A percentile compares a stretch with the other conserved stretches of the same genome.
These are phyloP conservation scores for Carassius gibelio DNA, from an alignment of 2,113 vertebrate species.

Conservation along the genomic window DNA sequence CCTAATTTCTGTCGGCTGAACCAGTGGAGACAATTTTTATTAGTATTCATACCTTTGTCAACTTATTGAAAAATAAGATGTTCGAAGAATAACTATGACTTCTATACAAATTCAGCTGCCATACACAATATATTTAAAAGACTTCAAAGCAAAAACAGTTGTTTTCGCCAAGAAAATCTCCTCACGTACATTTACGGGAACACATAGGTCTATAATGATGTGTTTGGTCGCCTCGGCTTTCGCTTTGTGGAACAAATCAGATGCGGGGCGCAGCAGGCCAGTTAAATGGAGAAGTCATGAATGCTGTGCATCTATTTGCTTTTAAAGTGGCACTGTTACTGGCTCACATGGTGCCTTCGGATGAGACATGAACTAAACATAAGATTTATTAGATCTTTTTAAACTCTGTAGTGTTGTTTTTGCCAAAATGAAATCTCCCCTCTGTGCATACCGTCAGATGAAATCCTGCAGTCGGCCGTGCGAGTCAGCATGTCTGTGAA, in stretches of 20 bases:
- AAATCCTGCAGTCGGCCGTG: neutral
- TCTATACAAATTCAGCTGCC: too few relatives aligned
- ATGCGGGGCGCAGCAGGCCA: neutral
- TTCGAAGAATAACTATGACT: too few relatives aligned
- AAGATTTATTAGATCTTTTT: neutral
- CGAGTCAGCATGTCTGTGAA: neutral
- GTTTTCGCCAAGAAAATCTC: neutral
- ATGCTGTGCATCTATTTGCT: neutral
- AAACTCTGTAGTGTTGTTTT: neutral
- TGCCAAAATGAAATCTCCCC: neutral
- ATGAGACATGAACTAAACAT: too few relatives aligned
- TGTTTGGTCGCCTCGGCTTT: conserved; percentile 5
- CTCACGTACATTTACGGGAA: conserved; percentile 9
- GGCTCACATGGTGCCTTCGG: neutral
- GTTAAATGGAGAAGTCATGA: neutral
- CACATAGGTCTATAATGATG: neutral
- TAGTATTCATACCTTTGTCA: too few relatives aligned
- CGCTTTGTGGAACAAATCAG: neutral
- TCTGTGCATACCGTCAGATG: neutral
- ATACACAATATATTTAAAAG: too few relatives aligned
- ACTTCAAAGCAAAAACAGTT: neutral
- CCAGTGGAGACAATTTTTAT: neutral
- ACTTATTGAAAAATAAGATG: too few relatives aligned
- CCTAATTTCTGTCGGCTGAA: neutral
- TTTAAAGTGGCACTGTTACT: neutral